Conservation (phyloP, 2,797 vertebrate genomes). For the Triplophysa yarkandensis region DNA sequence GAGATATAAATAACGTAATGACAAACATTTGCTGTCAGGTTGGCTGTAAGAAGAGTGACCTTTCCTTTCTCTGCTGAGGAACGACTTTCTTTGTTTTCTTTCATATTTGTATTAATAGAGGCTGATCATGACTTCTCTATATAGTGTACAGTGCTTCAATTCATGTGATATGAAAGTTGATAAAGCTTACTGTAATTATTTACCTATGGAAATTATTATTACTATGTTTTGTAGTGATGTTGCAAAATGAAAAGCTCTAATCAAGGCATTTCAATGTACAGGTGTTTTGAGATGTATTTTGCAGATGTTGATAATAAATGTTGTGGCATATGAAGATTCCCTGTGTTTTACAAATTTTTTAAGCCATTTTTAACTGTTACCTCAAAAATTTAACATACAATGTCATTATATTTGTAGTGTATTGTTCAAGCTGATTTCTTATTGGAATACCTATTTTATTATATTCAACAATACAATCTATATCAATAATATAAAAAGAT, state of each 20-base stretch:
- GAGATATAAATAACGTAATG: conserved; percentile 73
- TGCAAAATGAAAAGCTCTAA: not conserved
- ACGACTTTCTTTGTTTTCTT: conserved; percentile 1
- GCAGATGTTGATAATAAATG: conserved; percentile 71
- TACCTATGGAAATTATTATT: not conserved
- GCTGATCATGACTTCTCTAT: conserved; percentile 1
- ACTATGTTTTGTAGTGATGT: not conserved
- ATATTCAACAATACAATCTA: too few species aligned
- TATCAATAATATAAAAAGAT: too few species aligned
- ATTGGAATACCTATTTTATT: too few species aligned
- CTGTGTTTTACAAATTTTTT: not conserved
- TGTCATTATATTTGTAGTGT: too few species aligned
- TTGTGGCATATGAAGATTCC: conserved; percentile 52
- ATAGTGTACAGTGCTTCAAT: conserved; percentile 1
- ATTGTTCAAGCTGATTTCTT: too few species aligned
- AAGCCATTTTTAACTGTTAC: too few species aligned
- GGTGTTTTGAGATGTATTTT: conserved; percentile 58
- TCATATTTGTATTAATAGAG: not conserved
- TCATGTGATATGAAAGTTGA: not conserved
- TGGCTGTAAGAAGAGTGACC: conserved; percentile 80
- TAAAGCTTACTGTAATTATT: not conserved
- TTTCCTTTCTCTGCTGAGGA: conserved; percentile 76
- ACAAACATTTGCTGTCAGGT: conserved; percentile 74
- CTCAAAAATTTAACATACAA: too few species aligned
- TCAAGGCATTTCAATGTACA: not conserved